Conservation (phyloP, 2,113 vertebrate species). For the Alectura lathami region DNA sequence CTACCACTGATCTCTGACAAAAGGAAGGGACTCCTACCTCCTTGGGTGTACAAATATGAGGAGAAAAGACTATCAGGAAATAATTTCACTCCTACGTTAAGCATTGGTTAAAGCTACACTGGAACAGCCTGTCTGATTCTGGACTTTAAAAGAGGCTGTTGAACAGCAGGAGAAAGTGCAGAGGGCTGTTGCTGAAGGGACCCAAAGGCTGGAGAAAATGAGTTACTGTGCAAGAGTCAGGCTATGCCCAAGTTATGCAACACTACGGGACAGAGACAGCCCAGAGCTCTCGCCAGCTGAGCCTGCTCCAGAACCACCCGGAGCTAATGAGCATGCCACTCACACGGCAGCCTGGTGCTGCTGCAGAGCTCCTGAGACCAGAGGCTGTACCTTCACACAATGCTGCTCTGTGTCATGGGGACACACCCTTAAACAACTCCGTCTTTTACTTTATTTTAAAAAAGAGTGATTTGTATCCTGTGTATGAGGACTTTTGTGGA, state of each 20-base stretch:
- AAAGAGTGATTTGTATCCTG: neutral
- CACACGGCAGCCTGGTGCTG: neutral
- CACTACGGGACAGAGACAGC: neutral
- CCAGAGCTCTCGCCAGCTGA: neutral
- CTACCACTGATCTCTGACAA: neutral
- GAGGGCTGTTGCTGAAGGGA: neutral
- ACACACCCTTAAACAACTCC: neutral
- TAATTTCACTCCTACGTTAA: neutral
- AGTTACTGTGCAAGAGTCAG: neutral
- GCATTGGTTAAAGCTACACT: neutral
- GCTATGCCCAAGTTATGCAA: neutral
- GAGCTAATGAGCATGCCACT: neutral
- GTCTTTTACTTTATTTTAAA: neutral
- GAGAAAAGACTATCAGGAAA: neutral
- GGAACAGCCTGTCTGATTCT: neutral
- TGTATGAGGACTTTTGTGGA: neutral
- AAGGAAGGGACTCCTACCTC: neutral
- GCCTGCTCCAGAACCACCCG: neutral
- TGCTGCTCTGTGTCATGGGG: neutral
- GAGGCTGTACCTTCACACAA: neutral
- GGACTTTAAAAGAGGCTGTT: neutral
- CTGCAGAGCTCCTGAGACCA: neutral
- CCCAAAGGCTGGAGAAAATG: slow-evolving; percentile 26
- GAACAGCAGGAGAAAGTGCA: neutral
- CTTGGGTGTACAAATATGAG: neutral